Evolutionary conservation across 2,888 invertebrate genomes (phyloP), one percentile per base, ranked within the genome.

Genomic region (Yponomeuta malinellus): DNA sequence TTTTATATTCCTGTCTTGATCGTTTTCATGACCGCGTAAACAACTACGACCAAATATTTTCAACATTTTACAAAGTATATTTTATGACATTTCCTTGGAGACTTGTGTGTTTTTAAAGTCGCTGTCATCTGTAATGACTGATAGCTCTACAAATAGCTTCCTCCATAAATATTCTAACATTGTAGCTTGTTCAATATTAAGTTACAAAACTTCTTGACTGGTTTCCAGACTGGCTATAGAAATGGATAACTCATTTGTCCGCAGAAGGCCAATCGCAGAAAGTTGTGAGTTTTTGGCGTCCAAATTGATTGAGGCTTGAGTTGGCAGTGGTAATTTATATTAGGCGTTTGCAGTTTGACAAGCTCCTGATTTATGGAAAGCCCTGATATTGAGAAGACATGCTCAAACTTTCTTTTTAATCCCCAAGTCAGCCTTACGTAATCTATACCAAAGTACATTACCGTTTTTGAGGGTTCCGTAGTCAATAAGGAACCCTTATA

Each of bases 321-420:
- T 76, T 78, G 78, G 78, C 77, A 75, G 78, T 77, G 75, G 85
- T 84, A 83, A 89, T 88, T 87, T 87, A 87, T 88, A 79, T 81
- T 78, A 74, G 79, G 77, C 81, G 78, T 76, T 79, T 77, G 76
- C 80, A 81, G 82, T 87, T 87, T 86, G 89, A 87, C 88, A 85
- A 78, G 78, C 73, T 72, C 69, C 81, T 86, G 89, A 89, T 87
- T 89, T 87, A 89, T 86, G 80, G 76, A 73, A 76, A 79, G 76
- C 76, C 74, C 74, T 23, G 48, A 69, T 52, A 73, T 74, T 77
- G 73, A 73, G 73, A 76, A 74, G 75, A 59, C 29, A 59, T 15
- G 12, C 31, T 29, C 33, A n/a, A 67, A 33, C 15, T 59, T 52
- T 59, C 52, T 59, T 59, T 59, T 59, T 15, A 59, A 59, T 59